Base-by-base conservation (phyloP, 1,140 invertebrate species). In the Drosophila willistoni region DNA sequence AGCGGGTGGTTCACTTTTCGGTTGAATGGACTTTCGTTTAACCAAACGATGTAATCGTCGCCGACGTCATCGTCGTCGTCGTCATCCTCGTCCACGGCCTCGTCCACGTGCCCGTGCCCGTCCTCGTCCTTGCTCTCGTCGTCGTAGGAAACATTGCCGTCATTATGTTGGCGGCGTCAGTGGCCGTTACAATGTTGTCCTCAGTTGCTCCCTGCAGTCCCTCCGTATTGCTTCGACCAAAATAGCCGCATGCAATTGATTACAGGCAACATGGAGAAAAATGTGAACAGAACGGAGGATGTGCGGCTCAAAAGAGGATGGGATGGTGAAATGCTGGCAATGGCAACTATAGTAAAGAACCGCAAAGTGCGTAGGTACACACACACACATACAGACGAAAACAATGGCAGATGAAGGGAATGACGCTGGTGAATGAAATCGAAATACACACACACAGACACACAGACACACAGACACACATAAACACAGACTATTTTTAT, bases 181-280 rank as follows among this genome's bases (percentile, higher is more conserved):
- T 51, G 44, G 17, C 44, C 19, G 44, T n/a, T 22, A 51, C 44
- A 51, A 51, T 51, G 44, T 51, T 22, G 44, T 51, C 44, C 44
- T 12, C 17, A 51, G 44, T 51, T 22, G 17, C 0, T 51, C 17
- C 9, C 44, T 22, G 19, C n/a, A 19, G 19, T 22, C 9, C 17
- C 44, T 19, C 19, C 17, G 7, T 51, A 19, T 47, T 17, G 44
- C 19, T 22, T 22, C 44, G 44, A 51, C 44, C 44, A 51, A 51
- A 51, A 51, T 51, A 51, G 44, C 44, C 44, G 44, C 44, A 51
- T 51, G 44, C 44, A 51, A 51, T 51, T 51, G 44, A 51, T 51
- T 51, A 51, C 44, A 51, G 44, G 44, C 44, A 51, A 22, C 9
- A 19, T 22, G 44, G 17, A 22, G 44, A 51, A 22, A 51, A 51